Evolutionary conservation across 1,140 invertebrate species (phyloP), one percentile per base, ranked within the genome.

Genomic region (Megalopta genalis): DNA sequence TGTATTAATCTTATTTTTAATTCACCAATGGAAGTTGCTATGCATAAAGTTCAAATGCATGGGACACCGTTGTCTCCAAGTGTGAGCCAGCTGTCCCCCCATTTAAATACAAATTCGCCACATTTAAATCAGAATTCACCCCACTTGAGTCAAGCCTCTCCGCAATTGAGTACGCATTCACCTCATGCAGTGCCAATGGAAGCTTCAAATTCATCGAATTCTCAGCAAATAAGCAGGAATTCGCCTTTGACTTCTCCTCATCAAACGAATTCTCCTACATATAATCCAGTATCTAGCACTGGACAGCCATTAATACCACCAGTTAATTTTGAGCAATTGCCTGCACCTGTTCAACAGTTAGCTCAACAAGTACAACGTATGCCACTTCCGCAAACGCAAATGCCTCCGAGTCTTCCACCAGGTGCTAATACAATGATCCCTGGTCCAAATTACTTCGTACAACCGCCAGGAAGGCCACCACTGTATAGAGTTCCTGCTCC

Each of bases 341-440:
- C 93, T n/a, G 92, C 91, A n/a, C 93, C 92, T 0, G 92, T 93
- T 6, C 93, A 93, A 72, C 93, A 94, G 76, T 80, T 93, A n/a
- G 93, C 91, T 3, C 93, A 94, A 73, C 93, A 94, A 81, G 93
- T 93, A 10, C 93, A 93, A 73, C 89, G 93, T 64, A 91, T 93
- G 90, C 92, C 93, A 37, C 81, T 93, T 77, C 92, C 92, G 3
- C 92, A 92, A 77, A 69, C 89, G 23, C 91, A 93, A 77, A 88
- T 91, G 83, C 73, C 88, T n/a, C 86, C 85, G 25, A 71, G 71
- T 71, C 81, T 93, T 85, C 90, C 91, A 21, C 90, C 91, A 25
- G 91, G 91, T 39, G 88, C 89, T 4, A 90, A 85, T 66, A 90
- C 90, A 2, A 90, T 93, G 87, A 90, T 93, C n/a, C 91, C 89